Base-by-base conservation (phyloP, 2,113 vertebrate genomes). In the Epinephelus fuscoguttatus region DNA sequence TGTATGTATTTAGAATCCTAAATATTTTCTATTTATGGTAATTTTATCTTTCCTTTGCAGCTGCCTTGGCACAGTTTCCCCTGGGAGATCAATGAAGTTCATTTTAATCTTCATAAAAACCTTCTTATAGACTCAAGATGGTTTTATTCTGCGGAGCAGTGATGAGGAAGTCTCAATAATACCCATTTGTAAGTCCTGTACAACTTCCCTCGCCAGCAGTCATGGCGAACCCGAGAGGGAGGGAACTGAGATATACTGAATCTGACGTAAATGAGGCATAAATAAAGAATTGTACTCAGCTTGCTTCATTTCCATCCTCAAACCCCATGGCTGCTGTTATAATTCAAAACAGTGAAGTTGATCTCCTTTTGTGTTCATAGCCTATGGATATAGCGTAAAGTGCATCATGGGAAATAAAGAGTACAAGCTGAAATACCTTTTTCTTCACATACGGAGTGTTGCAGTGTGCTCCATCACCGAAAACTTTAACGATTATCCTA, bases 11-110 rank as follows among this genome's bases (percentile, higher is more conserved):
- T 82, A 75, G 64, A 82, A 75, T 64, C 68, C 66, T 59, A 63
- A 84, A 79, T 83, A 70, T 86, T 85, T 82, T 75, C 60, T 78
- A 75, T 89, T 86, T 77, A 87, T 73, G 86, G 57, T 60, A 66
- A 85, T 85, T 89, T 89, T 89, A 88, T 92, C 81, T 90, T 85
- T 81, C 40, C 62, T 77, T 79, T 82, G 81, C 88, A 92, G 86
- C 84, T 80, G 83, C 47, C 70, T 92, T 75, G 63, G 88, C 66
- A 88, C 19, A 52, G 81, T 84, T 88, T 78, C 59, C 67, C 77
- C 72, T 78, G 4, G 3, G 79, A 86, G 84, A 90, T 90, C 75
- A 84, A 78, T 82, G 33, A 80, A 87, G 78, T 88, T 88, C 55
- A 73, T 86, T 90, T 89, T 85, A 85, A 86, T 90, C 88, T 88